Percentiles rank a stretch among this genome's conserved stretches.
phyloP scores from a whole-genome alignment of 2,797 vertebrate genomes.

The Urophycis tenuis region DNA sequence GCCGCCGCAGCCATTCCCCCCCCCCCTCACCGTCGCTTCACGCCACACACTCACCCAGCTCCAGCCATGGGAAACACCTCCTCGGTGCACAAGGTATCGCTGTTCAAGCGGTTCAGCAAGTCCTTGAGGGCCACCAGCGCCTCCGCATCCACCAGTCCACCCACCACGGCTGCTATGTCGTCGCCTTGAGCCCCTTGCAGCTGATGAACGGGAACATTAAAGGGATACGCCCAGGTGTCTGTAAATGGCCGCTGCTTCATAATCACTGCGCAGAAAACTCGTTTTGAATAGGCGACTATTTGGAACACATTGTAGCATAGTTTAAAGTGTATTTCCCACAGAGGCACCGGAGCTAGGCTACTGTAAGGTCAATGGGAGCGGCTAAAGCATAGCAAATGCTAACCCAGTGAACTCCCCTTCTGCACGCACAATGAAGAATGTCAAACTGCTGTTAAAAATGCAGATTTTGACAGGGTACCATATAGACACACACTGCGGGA shows the following conservation, averaged over 20 bases:
- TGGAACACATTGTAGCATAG: too few species aligned
- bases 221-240: too few species aligned
- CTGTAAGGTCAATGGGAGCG: too few species aligned
- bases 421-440: not conserved
- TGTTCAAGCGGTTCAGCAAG: constrained; percentile 84
- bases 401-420: too few species aligned
- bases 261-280: too few species aligned
- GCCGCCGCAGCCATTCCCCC: too few species aligned
- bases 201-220: constrained; percentile 46
- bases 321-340: too few species aligned
- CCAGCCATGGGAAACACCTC: constrained; percentile 85
- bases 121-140: constrained; percentile 88
- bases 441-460: not conserved
- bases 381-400: too few species aligned
- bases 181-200: constrained; percentile 80
- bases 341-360: too few species aligned
- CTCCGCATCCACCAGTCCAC: constrained; percentile 93
- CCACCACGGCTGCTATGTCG: constrained; percentile 82
- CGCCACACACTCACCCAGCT: constrained; percentile 60
- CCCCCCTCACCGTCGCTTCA: too few species aligned
- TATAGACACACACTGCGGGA: not conserved
- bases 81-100: constrained; percentile 88
- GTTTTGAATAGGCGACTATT: too few species aligned
- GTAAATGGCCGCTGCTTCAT: too few species aligned
- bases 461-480: not conserved